Percentiles rank a stretch among this genome's conserved stretches.
Evolutionary conservation across 2,113 vertebrate genomes (phyloP).

Genomic region (Micronycteris hirsuta): DNA sequence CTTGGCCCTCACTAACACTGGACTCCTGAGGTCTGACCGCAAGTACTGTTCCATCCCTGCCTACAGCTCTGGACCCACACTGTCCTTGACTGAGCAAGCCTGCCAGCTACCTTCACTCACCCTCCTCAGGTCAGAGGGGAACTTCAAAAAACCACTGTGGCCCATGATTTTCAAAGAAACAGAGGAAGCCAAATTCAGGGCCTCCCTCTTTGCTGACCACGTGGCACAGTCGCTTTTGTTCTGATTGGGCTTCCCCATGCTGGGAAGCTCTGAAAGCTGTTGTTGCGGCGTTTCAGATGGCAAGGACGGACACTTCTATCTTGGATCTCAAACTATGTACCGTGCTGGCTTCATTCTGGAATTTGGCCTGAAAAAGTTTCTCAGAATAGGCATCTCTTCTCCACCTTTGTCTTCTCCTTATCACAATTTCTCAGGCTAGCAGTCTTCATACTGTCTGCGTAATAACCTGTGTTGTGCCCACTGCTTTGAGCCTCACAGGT

Average conservation of each 20-base stretch:
- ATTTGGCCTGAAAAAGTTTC: not conserved
- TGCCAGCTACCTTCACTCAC: no score
- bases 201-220: not conserved
- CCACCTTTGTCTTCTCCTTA: not conserved
- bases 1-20: not conserved
- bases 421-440: not conserved
- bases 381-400: not conserved
- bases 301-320: not conserved
- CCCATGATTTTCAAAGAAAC: not conserved
- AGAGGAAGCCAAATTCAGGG: not conserved
- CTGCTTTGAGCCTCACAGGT: not conserved
- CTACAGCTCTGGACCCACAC: not conserved
- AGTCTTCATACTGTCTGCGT: not conserved
- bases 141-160: not conserved
- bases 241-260: not conserved
- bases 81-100: not conserved
- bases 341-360: not conserved
- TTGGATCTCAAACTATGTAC: not conserved
- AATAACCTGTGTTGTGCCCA: not conserved
- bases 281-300: not conserved
- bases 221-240: not conserved
- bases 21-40: not conserved
- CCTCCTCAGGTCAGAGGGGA: not conserved
- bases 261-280: not conserved
- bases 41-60: not conserved